A percentile compares a stretch with the other conserved stretches of the same genome.
These are phyloP conservation scores for Petrolisthes cinctipes DNA, from an alignment of 2,888 invertebrate species.

Conservation along the genomic window DNA sequence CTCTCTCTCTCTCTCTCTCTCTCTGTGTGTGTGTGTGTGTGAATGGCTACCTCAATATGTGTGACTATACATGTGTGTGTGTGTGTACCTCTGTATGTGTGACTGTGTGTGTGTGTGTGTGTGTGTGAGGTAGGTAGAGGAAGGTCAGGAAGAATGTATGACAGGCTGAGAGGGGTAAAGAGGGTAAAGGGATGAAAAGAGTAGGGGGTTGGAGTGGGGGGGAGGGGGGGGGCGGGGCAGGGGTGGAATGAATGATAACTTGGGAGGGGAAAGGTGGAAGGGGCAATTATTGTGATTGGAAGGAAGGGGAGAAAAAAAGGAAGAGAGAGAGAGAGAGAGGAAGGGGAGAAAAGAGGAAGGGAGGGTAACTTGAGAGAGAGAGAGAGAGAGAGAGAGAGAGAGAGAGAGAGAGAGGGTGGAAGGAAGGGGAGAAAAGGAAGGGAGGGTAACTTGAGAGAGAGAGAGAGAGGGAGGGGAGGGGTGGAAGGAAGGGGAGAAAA, in stretches of 20 bases:
- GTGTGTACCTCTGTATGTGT: background rate
- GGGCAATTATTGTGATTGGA: background rate
- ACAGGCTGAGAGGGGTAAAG: background rate
- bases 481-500: background rate
- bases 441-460: background rate
- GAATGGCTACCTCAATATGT: background rate
- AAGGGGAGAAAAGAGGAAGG: background rate
- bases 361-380: background rate
- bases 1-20: background rate
- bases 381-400: background rate
- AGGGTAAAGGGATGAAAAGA: background rate
- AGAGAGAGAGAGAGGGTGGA: background rate
- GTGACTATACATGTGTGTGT: background rate
- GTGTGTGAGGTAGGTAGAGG: background rate
- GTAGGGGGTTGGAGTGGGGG: background rate
- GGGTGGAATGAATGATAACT: background rate
- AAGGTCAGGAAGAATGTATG: background rate
- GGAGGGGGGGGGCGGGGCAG: background rate
- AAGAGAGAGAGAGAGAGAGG: background rate
- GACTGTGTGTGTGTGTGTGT: background rate
- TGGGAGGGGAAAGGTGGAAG: background rate
- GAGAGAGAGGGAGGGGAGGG: background rate
- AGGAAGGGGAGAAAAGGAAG: background rate
- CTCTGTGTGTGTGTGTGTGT: background rate
- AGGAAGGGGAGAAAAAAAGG: background rate